Conservation (phyloP, 2,797 vertebrate genomes). For the Argentina silus region DNA sequence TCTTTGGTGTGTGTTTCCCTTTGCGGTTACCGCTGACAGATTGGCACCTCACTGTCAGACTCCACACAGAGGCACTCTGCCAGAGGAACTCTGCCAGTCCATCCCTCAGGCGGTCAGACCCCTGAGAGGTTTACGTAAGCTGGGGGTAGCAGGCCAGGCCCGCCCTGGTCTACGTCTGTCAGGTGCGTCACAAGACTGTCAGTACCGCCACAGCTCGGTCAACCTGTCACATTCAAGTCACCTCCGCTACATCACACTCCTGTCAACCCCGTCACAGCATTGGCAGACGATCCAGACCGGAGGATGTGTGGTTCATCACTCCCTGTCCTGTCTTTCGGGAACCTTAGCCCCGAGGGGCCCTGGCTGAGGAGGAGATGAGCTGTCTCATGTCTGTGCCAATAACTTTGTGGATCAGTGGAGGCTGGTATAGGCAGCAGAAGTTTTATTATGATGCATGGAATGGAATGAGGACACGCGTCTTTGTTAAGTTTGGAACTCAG, state of each 20-base stretch:
- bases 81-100: constrained; percentile 5
- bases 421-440: no score
- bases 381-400: background rate
- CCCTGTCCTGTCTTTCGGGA: constrained; percentile 19
- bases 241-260: constrained; percentile 19
- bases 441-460: no score
- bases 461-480: no score
- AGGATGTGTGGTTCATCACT: constrained; percentile 20
- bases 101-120: constrained; percentile 20
- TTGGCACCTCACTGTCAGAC: constrained; percentile 33
- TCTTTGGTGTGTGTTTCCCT: constrained; percentile 29
- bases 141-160: constrained; percentile 28
- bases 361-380: background rate
- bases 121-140: constrained; percentile 22
- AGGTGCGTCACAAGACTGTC: constrained; percentile 1
- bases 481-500: no score
- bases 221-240: no score
- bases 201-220: no score
- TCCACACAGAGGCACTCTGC: constrained; percentile 14
- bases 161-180: constrained; percentile 6
- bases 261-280: constrained; percentile 26
- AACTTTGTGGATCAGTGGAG: background rate
- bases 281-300: constrained; percentile 18
- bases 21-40: constrained; percentile 26
- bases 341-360: background rate